phyloP scores from a whole-genome alignment of 2,888 invertebrate species.

The Polia nebulosa region DNA sequence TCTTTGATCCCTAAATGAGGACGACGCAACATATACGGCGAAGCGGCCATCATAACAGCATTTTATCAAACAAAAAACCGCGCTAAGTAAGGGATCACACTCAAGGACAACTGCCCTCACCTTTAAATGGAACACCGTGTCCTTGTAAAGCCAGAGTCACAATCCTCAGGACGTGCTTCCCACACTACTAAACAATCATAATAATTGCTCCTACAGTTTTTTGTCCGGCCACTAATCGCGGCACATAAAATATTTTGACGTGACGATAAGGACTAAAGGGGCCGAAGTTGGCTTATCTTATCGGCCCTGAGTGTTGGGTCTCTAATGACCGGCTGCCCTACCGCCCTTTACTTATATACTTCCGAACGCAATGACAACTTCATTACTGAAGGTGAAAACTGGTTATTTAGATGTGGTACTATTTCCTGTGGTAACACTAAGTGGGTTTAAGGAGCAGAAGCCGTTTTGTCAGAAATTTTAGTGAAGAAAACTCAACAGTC shows the following conservation, averaged over 20 bases:
- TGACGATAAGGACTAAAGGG: constrained; percentile 82
- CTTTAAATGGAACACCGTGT: constrained; percentile 39
- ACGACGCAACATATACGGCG: not conserved
- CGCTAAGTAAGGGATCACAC: constrained; percentile 44
- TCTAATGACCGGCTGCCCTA: constrained; percentile 83
- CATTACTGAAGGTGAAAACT: constrained; percentile 71
- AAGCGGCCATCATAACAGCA: constrained; percentile 29
- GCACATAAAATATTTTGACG: constrained; percentile 89
- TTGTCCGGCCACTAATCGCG: constrained; percentile 75
- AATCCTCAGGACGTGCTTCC: constrained; percentile 50
- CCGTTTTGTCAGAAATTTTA: not conserved
- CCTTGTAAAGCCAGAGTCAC: constrained; percentile 33
- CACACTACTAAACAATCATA: constrained; percentile 70
- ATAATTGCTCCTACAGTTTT: constrained; percentile 73
- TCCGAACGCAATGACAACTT: constrained; percentile 80
- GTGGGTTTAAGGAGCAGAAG: constrained; percentile 6
- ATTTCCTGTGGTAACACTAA: constrained; percentile 15
- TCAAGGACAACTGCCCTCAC: constrained; percentile 40
- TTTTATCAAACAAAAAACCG: constrained; percentile 42
- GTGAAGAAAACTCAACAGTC: not conserved
- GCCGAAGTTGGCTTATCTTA: constrained; percentile 86
- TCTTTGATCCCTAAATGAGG: not conserved
- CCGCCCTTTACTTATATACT: constrained; percentile 73
- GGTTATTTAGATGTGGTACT: constrained; percentile 40
- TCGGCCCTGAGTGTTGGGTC: constrained; percentile 80